These are phyloP conservation scores for Eugnorisma glareosa DNA, from an alignment of 2,888 invertebrate species.

Conservation along the genomic window DNA sequence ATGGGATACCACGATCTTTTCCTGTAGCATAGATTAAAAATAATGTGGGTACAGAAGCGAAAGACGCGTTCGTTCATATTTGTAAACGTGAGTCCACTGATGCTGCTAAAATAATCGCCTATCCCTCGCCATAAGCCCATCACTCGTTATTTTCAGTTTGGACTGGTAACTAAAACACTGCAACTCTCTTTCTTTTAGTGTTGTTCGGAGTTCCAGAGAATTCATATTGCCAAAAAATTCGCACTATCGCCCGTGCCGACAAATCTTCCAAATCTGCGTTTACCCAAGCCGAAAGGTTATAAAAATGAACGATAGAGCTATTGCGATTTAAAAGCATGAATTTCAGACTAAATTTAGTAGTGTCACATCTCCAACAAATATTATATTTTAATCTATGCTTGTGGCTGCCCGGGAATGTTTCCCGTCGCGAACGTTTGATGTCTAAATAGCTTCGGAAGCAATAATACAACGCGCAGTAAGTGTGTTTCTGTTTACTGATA, in stretches of 20 bases:
- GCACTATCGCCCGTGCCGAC: background rate
- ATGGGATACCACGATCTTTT: constrained; percentile 23
- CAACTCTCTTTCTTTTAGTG: background rate
- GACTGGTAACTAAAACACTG: background rate
- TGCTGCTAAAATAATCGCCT: background rate
- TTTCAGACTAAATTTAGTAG: background rate
- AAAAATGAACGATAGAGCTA: background rate
- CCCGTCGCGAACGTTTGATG: constrained; percentile 40
- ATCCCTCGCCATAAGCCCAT: background rate
- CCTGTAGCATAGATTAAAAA: constrained; percentile 11
- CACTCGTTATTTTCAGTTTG: background rate
- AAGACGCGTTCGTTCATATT: background rate
- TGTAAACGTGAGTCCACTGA: background rate
- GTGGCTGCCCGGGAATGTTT: constrained; percentile 16
- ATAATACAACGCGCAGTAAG: constrained; percentile 34
- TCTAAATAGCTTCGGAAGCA: constrained; percentile 43
- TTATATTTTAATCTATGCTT: constrained; percentile 34
- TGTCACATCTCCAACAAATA: background rate
- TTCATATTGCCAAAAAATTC: background rate
- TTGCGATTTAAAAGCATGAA: background rate
- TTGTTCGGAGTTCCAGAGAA: background rate
- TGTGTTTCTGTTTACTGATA: constrained; percentile 31
- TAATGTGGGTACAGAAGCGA: background rate
- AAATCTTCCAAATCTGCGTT: background rate
- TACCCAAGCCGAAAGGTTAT: background rate